Evolutionary conservation across 30 jellyfish, hydroid and myxozoan species (phyloP), one percentile per base, ranked within the genome.

Genomic region (Aurelia coerulea): DNA sequence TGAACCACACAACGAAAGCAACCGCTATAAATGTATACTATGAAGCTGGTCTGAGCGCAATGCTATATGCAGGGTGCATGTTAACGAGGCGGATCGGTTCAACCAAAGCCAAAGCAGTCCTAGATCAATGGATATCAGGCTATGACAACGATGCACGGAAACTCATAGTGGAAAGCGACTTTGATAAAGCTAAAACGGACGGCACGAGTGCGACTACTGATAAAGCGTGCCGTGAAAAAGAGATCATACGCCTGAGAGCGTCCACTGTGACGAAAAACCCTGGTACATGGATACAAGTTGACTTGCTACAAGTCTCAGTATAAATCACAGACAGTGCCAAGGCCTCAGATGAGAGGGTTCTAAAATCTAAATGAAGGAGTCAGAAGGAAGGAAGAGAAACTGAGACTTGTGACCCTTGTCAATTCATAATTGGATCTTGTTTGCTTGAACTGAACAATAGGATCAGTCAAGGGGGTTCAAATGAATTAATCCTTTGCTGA

Each of bases 61-160:
- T 78, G 89, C 56, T 51, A 41, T 78, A 58, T 41, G 89, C 65
- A n/a, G 74, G 72, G 10, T 78, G 89, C 16, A 34, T 78, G 89
- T 18, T 78, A 58, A 16, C 65, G 19, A 11, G 41, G 18, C 34
- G 56, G 16, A 31, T 78, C 56, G 89, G 89, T 19, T 62, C 62
- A 12, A 50, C 62, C 59, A 41, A 62, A 4, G 60, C 89, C 14
- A 17, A 23, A 10, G 60, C 51, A 63, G 79, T 78, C 9, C 68
- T 78, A 39, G 56, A 60, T n/a, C 89, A 42, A 33, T 78, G 89
- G 89, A 81, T 78, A 16, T 78, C 89, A 34, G 89, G 89, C 11
- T 78, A 78, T 59, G 4, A 13, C 54, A 78, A 63, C 59, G 1
- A 59, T 19, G 17, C 4, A 10, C 78, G 89, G 64, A 60, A 35